These are phyloP conservation scores for Parambassis ranga DNA, from an alignment of 2,797 vertebrate genomes.

Conservation along the genomic window DNA sequence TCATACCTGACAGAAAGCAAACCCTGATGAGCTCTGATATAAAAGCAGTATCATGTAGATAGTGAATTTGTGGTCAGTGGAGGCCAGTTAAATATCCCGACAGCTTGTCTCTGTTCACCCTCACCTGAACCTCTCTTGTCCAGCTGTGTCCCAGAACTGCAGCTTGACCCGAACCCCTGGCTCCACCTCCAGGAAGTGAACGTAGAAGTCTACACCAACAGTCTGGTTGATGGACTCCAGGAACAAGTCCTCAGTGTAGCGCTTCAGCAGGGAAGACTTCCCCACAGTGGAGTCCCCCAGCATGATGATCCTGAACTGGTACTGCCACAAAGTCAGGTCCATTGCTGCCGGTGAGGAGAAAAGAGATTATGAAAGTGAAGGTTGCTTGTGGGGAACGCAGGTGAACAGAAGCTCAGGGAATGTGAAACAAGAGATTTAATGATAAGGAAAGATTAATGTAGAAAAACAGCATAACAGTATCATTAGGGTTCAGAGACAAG, in stretches of 20 bases:
- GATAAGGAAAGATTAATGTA: not conserved
- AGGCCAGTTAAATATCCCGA: too few species aligned
- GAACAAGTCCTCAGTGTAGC: conserved; percentile 85
- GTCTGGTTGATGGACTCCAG: conserved; percentile 83
- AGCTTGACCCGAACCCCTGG: conserved; percentile 83
- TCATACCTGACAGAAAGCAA: conserved; percentile 16
- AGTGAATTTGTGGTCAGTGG: too few species aligned
- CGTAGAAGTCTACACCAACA: conserved; percentile 87
- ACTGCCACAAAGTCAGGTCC: conserved; percentile 86
- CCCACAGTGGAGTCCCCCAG: conserved; percentile 88
- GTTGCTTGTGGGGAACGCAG: not conserved
- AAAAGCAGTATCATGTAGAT: conserved; percentile 12
- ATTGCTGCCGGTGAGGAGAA: conserved; percentile 46
- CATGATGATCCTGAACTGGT: conserved; percentile 91
- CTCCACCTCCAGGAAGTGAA: conserved; percentile 87
- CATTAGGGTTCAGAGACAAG: not conserved
- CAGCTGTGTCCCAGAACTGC: conserved; percentile 91
- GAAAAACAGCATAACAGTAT: not conserved
- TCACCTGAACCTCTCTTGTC: conserved; percentile 90
- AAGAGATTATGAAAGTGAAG: not conserved
- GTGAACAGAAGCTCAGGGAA: not conserved
- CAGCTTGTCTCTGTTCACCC: not conserved
- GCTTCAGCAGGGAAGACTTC: conserved; percentile 86
- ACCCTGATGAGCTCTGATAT: conserved; percentile 20
- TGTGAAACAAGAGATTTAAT: not conserved